Evolutionary conservation across 1,140 invertebrate species (phyloP).

Genomic region (Trichonephila inaurata): DNA sequence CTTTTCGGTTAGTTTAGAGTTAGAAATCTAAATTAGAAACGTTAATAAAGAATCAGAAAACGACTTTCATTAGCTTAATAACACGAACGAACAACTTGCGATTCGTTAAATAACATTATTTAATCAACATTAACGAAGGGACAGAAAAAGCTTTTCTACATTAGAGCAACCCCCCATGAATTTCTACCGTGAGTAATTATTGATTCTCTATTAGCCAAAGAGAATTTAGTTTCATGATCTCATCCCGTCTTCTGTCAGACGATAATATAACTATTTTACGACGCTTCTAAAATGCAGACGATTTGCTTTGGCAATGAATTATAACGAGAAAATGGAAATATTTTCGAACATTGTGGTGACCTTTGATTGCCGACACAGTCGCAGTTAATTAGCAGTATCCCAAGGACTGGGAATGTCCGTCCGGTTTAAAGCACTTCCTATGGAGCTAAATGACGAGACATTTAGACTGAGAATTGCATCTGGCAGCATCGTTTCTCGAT

Average conservation of each 20-base stretch:
- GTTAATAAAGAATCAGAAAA: background rate
- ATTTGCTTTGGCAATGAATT: slow-evolving; percentile 10
- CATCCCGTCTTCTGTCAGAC: background rate
- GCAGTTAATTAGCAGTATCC: slow-evolving; percentile 37
- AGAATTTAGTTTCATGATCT: background rate
- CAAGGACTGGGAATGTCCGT: slow-evolving; percentile 15
- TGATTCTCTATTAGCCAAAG: background rate
- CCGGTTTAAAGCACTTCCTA: background rate
- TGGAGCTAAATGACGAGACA: background rate
- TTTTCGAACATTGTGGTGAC: background rate
- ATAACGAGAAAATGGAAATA: slow-evolving; percentile 38
- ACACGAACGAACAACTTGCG: background rate
- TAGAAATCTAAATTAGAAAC: slow-evolving; percentile 3
- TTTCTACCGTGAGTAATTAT: background rate
- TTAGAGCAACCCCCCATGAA: background rate
- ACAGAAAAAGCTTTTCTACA: background rate
- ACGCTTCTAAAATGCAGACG: background rate
- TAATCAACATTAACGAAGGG: background rate
- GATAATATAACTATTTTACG: slow-evolving; percentile 7
- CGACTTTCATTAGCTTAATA: background rate
- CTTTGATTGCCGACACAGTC: background rate
- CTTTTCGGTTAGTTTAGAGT: background rate
- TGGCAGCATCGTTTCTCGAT: background rate
- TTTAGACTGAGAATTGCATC: background rate
- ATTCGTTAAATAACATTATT: background rate